A percentile compares a stretch with the other conserved stretches of the same genome.
phyloP scores from a whole-genome alignment of 2,113 vertebrate genomes.

The Mystacornis crossleyi region DNA sequence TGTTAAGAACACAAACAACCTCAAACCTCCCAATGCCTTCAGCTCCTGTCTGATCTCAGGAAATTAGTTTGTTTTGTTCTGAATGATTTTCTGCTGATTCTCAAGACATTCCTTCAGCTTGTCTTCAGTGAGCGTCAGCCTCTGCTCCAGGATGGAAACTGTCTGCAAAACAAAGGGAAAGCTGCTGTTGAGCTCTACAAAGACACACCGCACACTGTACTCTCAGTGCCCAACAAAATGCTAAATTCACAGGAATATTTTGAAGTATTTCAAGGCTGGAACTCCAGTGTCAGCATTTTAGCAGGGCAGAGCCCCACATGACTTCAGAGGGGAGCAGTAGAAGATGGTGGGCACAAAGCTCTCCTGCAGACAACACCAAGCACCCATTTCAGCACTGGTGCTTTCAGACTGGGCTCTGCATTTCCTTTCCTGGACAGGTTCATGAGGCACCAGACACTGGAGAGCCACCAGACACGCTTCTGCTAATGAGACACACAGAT shows the following conservation, averaged over 20 bases:
- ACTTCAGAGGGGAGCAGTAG: not conserved
- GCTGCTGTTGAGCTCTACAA: not conserved
- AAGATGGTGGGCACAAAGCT: not conserved
- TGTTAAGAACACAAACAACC: slow-evolving; percentile 19
- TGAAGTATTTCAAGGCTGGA: not conserved
- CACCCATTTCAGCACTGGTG: accelerated
- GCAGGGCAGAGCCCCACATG: not conserved
- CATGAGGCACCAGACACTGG: not conserved
- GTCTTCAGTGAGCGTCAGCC: slow-evolving; percentile 92
- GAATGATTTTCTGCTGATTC: slow-evolving; percentile 85
- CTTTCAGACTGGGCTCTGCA: not conserved
- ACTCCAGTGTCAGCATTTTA: not conserved
- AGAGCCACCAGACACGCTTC: not conserved
- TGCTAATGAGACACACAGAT: accelerated
- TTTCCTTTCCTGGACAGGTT: not conserved
- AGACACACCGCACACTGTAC: not conserved
- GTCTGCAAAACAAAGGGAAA: slow-evolving; percentile 71
- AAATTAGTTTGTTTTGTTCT: slow-evolving; percentile 69
- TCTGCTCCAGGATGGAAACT: slow-evolving; percentile 86
- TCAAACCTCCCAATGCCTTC: not conserved
- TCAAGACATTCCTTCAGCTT: slow-evolving; percentile 94
- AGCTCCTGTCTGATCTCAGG: not conserved
- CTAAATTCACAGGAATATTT: not conserved
- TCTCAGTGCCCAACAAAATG: not conserved
- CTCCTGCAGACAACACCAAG: not conserved